Evolutionary conservation across 2,113 vertebrate genomes (phyloP).

Genomic region (Phaetusa simplex): DNA sequence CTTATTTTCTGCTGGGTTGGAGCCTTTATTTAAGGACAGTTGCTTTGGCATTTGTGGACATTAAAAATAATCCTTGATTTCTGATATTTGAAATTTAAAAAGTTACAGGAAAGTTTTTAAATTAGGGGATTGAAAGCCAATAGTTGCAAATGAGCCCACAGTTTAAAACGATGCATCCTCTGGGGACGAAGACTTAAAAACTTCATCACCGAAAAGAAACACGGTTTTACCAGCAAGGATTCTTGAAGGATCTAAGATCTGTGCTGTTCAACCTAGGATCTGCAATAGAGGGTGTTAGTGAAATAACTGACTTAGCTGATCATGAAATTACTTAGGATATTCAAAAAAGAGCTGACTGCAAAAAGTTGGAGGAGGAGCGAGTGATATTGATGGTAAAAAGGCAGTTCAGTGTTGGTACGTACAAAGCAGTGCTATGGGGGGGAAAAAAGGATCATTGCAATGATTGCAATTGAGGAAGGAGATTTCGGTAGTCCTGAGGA

Average conservation of each 20-base stretch:
- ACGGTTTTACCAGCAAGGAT: neutral
- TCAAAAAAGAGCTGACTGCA: neutral
- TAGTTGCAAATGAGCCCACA: neutral
- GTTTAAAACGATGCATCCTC: neutral
- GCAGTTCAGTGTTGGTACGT: neutral
- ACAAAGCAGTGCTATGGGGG: neutral
- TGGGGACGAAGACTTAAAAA: neutral
- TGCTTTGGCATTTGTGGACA: neutral
- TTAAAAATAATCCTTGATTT: neutral
- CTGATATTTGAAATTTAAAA: neutral
- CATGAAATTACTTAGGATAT: neutral
- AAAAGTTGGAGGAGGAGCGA: neutral
- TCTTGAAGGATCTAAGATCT: neutral
- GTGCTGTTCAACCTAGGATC: neutral
- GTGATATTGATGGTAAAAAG: neutral
- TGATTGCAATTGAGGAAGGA: neutral
- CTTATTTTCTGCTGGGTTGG: constrained; percentile 25
- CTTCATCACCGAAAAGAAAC: neutral
- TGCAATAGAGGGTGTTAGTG: neutral
- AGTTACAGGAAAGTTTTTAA: neutral
- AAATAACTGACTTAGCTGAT: neutral
- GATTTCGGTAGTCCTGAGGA: neutral
- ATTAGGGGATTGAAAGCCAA: neutral
- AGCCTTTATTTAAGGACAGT: neutral
- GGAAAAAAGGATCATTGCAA: neutral